phyloP scores from a whole-genome alignment of 64 coral and sea anemone species.

The Montipora capricornis region DNA sequence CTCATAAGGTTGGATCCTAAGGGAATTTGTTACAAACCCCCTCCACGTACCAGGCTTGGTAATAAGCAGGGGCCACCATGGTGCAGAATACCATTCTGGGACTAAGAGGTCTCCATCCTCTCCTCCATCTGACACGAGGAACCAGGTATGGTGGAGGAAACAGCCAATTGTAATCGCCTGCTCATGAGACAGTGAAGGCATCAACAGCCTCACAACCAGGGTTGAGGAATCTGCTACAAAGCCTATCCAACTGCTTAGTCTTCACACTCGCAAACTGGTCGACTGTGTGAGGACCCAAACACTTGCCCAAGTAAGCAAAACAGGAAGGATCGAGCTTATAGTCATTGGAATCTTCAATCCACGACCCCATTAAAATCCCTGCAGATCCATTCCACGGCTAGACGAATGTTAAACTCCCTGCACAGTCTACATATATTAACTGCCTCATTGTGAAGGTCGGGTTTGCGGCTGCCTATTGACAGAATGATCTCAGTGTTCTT shows the following conservation, averaged over 20 bases:
- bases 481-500: constrained; percentile 11
- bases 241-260: constrained; percentile 39
- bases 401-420: constrained; percentile 6
- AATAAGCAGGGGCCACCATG: constrained; percentile 32
- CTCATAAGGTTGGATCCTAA: constrained; percentile 29
- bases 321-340: not conserved
- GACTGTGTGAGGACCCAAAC: constrained; percentile 40
- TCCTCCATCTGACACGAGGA: not conserved
- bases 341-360: constrained; percentile 8
- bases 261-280: constrained; percentile 27
- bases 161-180: constrained; percentile 55
- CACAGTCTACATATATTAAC: constrained; percentile 26
- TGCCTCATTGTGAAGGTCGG: constrained; percentile 6
- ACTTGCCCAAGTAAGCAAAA: constrained; percentile 7
- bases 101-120: constrained; percentile 48
- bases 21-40: not conserved
- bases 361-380: constrained; percentile 13
- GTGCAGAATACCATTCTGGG: constrained; percentile 45
- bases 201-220: constrained; percentile 48
- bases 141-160: constrained; percentile 66
- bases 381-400: constrained; percentile 28
- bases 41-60: not conserved
- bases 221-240: not conserved
- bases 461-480: not conserved
- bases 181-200: constrained; percentile 26